Evolutionary conservation across 2,888 invertebrate species (phyloP).

Genomic region (Hyppa rectilinea): DNA sequence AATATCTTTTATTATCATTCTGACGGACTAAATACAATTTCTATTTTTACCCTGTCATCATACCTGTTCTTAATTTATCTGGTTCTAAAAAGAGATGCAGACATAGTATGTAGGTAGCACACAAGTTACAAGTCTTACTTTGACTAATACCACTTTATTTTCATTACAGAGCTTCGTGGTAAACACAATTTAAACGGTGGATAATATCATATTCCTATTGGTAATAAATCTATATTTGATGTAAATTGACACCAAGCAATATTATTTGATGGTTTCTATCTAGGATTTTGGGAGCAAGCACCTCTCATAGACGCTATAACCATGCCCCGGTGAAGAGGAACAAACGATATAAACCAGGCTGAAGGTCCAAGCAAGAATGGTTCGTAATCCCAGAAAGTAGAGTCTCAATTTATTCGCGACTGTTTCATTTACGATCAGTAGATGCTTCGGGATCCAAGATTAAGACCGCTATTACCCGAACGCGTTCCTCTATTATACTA

Average conservation of each 20-base stretch:
- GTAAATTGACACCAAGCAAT: conserved; percentile 44
- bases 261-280: conserved; percentile 52
- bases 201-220: conserved; percentile 35
- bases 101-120: too few species aligned
- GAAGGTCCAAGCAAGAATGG: conserved; percentile 38
- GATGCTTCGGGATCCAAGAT: conserved; percentile 52
- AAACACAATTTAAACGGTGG: conserved; percentile 9
- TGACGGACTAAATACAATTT: too few species aligned
- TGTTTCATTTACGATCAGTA: conserved; percentile 52
- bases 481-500: conserved; percentile 46
- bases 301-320: conserved; percentile 45
- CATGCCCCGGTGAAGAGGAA: conserved; percentile 16
- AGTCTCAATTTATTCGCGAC: conserved; percentile 42
- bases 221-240: conserved; percentile 40
- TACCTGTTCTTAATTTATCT: too few species aligned
- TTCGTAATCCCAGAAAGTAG: conserved; percentile 41
- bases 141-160: neutral
- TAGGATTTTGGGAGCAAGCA: conserved; percentile 52
- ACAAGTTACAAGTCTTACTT: neutral
- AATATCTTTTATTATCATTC: too few species aligned
- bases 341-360: conserved; percentile 43
- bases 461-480: conserved; percentile 57
- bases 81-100: neutral
- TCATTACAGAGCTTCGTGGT: neutral
- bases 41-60: too few species aligned